A percentile compares a stretch with the other conserved stretches of the same genome.
These are phyloP conservation scores for Chaetoderma sp. DNA, from an alignment of 2,888 invertebrate species.

Conservation along the genomic window DNA sequence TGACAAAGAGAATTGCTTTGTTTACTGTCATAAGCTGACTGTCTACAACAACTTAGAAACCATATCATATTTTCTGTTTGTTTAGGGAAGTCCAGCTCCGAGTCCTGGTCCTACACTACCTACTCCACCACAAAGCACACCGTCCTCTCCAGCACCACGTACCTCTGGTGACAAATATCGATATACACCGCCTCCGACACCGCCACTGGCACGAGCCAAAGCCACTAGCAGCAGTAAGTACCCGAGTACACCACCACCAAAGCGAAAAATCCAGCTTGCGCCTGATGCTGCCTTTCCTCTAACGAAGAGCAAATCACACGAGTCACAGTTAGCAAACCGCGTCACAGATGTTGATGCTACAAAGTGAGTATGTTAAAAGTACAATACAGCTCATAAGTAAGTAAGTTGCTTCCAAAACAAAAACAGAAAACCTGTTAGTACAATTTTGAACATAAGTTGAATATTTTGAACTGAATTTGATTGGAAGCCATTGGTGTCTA, in stretches of 20 bases:
- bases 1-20: too few species aligned
- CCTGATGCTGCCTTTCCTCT: constrained; percentile 75
- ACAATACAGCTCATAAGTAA: too few species aligned
- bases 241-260: constrained; percentile 85
- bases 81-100: too few species aligned
- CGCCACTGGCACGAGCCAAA: constrained; percentile 69
- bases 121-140: constrained; percentile 68
- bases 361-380: constrained; percentile 46
- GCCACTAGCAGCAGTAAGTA: constrained; percentile 74
- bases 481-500: too few species aligned
- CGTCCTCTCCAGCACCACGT: constrained; percentile 58
- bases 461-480: too few species aligned
- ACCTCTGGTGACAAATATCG: constrained; percentile 47
- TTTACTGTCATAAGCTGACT: too few species aligned
- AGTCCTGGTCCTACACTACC: constrained; percentile 72
- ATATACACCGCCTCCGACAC: constrained; percentile 73
- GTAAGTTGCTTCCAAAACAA: too few species aligned
- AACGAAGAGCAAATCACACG: constrained; percentile 92
- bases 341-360: constrained; percentile 71
- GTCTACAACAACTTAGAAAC: too few species aligned
- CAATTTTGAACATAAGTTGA: too few species aligned
- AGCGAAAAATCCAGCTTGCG: constrained; percentile 78
- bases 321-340: constrained; percentile 83
- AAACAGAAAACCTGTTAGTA: too few species aligned
- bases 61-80: too few species aligned